These are phyloP conservation scores for Mactra quadrangularis DNA, from an alignment of 1,140 invertebrate genomes.

Conservation along the genomic window DNA sequence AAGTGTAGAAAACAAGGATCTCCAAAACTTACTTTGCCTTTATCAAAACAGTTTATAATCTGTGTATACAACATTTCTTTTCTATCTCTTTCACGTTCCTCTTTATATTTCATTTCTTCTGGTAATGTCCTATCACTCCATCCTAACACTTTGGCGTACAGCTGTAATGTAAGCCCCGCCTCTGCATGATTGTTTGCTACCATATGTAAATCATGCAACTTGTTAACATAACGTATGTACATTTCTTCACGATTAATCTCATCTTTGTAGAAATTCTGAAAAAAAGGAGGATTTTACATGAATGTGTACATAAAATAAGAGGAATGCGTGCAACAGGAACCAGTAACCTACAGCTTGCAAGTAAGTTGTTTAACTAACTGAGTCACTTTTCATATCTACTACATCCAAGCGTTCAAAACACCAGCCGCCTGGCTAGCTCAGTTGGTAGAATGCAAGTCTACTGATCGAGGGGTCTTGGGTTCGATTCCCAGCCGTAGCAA, in stretches of 20 bases:
- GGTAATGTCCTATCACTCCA: constrained; percentile 73
- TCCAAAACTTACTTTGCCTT: constrained; percentile 81
- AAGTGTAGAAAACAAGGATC: no score
- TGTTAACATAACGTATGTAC: constrained; percentile 82
- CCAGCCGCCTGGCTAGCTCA: no score
- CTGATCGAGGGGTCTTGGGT: no score
- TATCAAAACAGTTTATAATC: constrained; percentile 80
- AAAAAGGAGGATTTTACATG: neutral
- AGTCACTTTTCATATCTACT: no score
- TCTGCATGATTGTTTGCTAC: constrained; percentile 78
- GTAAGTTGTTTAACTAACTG: no score
- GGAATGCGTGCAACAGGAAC: no score
- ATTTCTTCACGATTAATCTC: constrained; percentile 79
- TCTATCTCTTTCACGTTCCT: constrained; percentile 85
- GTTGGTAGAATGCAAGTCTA: no score
- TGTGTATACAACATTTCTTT: constrained; percentile 78
- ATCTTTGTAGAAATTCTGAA: constrained; percentile 88
- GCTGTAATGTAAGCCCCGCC: constrained; percentile 78
- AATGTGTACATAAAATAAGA: no score
- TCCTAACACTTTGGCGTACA: constrained; percentile 85
- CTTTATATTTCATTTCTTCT: constrained; percentile 84
- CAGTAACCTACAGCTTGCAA: no score
- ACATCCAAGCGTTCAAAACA: no score
- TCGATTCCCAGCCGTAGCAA: no score
- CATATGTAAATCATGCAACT: constrained; percentile 79